Evolutionary conservation across 2,797 vertebrate genomes (phyloP), one percentile per base, ranked within the genome.

Genomic region (Mormyrus proboscirostris): DNA sequence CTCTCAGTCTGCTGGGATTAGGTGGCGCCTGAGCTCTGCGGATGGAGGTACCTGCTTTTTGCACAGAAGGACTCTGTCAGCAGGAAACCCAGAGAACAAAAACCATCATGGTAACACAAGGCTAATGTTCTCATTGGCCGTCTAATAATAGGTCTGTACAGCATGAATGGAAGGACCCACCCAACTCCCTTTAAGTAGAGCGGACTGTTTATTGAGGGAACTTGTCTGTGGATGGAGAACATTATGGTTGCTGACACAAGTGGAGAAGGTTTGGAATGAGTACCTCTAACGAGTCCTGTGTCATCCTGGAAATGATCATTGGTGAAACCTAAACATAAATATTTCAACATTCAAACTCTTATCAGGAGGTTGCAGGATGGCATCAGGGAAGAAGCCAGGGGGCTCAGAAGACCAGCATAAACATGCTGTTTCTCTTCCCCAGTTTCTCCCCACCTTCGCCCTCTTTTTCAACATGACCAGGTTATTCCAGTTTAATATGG

Each of bases 221-320:
- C 88, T 89, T 89, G 90, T 88, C 65, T 87, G 89, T 83, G 76
- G 82, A 92, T 91, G 89, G 90, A 57, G 88, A 57, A 91, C 76
- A 90, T 89, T 88, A 92, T 91, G 91, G 90, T 89, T 92, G 91
- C 85, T 73, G 90, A 89, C 91, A 91, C 83, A 88, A 93, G 91
- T 65, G 90, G 86, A 91, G 91, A 93, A 91, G 92, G 92, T 92
- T 92, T 91, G 87, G 92, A 89, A 92, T 91, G 92, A 94, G 93
- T 96, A 96, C 95, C 96, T 96, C 96, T 95, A 95, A 96, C 95
- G 89, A 96, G 96, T 95, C 96, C 94, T 88, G 96, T 96, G 94
- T 96, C 96, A 95, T 96, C 95, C 95, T 96, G 95, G 95, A 96
- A 96, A 96, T 96, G 95, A 95, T 96, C 96, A 95, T 94, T 96